Percentiles rank a stretch among this genome's conserved stretches.
Evolutionary conservation across 2,797 vertebrate species (phyloP).

Genomic region (Melanotaenia parkinsoni): DNA sequence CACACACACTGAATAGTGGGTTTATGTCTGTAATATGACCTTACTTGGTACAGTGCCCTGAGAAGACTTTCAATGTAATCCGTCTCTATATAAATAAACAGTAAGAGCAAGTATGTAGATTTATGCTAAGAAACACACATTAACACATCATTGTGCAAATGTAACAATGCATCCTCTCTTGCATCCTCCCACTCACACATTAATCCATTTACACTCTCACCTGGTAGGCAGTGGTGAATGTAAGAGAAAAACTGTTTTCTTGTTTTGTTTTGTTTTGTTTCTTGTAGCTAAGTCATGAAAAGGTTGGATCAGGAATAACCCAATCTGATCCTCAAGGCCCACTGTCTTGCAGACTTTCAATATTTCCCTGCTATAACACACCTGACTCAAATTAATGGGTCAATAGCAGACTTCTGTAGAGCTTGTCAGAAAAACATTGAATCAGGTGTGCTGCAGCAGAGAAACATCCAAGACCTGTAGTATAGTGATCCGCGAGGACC

Average conservation of each 20-base stretch:
- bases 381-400: too few species aligned
- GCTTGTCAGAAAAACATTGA: too few species aligned
- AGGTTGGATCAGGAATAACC: slow-evolving; percentile 16
- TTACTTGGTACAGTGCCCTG: background rate
- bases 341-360: too few species aligned
- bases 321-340: too few species aligned
- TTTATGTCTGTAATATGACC: background rate
- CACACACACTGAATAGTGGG: background rate
- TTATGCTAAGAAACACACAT: background rate
- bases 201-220: slow-evolving; percentile 13
- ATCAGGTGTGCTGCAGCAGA: too few species aligned
- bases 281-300: slow-evolving; percentile 31
- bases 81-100: background rate
- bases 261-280: background rate
- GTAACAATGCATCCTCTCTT: slow-evolving; percentile 5
- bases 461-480: too few species aligned
- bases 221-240: slow-evolving; percentile 11
- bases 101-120: background rate
- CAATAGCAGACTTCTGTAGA: too few species aligned
- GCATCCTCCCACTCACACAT: slow-evolving; percentile 10
- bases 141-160: slow-evolving; percentile 8
- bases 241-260: background rate
- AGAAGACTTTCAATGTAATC: background rate
- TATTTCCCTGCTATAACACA: too few species aligned
- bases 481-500: too few species aligned